Conservation (phyloP, 2,797 vertebrate genomes). For the Octomys mimax region DNA sequence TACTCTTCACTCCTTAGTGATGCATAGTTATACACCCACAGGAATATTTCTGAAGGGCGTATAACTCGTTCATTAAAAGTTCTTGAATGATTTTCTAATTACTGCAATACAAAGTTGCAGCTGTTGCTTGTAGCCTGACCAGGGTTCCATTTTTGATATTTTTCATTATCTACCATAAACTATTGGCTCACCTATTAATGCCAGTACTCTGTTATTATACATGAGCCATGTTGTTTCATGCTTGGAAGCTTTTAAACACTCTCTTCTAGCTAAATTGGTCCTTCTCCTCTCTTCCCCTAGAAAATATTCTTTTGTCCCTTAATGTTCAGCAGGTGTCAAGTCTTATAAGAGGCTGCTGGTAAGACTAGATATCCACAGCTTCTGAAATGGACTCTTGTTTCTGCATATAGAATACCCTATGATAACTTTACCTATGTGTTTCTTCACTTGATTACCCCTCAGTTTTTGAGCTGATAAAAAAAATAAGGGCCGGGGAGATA, state of each 20-base stretch:
- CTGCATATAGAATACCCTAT: not conserved
- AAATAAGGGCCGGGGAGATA: too few species aligned
- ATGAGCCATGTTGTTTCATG: not conserved
- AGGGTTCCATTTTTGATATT: not conserved
- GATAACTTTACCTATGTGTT: not conserved
- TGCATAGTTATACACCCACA: not conserved
- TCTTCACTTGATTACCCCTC: not conserved
- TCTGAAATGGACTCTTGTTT: not conserved
- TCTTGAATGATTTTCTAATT: not conserved
- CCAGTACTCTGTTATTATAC: not conserved
- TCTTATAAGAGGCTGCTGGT: not conserved
- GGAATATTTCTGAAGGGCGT: not conserved
- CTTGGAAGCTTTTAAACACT: not conserved
- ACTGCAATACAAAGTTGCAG: not conserved
- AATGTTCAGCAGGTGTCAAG: not conserved
- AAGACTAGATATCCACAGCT: not conserved
- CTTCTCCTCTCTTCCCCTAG: fast-evolving
- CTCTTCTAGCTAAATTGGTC: not conserved
- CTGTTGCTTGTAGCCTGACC: fast-evolving
- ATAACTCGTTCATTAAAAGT: not conserved
- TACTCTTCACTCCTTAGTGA: not conserved
- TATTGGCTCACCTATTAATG: fast-evolving
- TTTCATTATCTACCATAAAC: not conserved
- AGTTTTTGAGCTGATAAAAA: too few species aligned
- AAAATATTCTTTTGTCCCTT: not conserved